A percentile compares a stretch with the other conserved stretches of the same genome.
Conservation (phyloP, 2,113 vertebrate genomes). For the Paracanthobrama guichenoti region DNA sequence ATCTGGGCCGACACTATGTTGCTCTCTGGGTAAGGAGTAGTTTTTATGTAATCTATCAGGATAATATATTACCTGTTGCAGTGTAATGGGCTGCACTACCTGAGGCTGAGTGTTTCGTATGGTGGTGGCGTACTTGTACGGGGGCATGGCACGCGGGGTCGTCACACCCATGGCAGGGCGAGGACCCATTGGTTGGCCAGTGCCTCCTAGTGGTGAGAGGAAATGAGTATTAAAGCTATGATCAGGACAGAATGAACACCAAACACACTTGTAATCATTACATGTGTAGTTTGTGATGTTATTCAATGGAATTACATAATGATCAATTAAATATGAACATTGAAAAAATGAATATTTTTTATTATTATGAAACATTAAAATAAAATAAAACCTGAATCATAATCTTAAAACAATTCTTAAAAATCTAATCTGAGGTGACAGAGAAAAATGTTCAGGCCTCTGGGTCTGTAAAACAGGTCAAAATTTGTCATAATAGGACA, state of each 20-base stretch:
- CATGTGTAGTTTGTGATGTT: background rate
- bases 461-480: constrained; percentile 28
- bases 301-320: background rate
- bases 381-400: background rate
- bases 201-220: constrained; percentile 60
- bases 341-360: background rate
- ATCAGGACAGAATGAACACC: background rate
- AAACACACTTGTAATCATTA: background rate
- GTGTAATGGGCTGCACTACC: constrained; percentile 82
- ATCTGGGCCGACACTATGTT: too few species aligned
- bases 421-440: background rate
- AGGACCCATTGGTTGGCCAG: constrained; percentile 83
- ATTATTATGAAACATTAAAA: background rate
- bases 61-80: constrained; percentile 82
- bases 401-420: background rate
- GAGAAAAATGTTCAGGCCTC: background rate
- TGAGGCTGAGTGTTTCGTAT: constrained; percentile 90
- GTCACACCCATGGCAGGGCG: constrained; percentile 84
- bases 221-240: background rate
- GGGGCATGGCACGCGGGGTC: constrained; percentile 84
- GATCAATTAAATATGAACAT: background rate
- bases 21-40: too few species aligned
- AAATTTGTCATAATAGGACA: background rate
- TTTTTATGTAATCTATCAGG: background rate
- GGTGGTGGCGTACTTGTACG: constrained; percentile 91